Evolutionary conservation across 2,797 vertebrate species (phyloP), one percentile per base, ranked within the genome.

Genomic region (Denticeps clupeoides): DNA sequence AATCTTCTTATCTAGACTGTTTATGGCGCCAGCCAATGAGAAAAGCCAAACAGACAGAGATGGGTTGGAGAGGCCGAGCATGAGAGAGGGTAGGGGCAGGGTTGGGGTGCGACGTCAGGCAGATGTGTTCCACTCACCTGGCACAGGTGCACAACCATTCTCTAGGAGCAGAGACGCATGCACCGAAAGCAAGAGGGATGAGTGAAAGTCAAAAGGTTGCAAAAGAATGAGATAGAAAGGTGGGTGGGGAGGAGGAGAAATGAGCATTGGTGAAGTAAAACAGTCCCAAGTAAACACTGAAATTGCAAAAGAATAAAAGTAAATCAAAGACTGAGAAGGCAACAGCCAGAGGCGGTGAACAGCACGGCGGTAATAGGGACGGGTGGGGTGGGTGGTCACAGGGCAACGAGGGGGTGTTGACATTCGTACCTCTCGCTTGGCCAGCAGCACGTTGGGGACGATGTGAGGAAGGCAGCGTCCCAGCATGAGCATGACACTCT

Each of bases 381-480:
- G 24, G 24, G 31, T n/a, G n/a, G n/a, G n/a, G n/a, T n/a, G n/a
- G n/a, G n/a, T n/a, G n/a, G n/a, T n/a, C n/a, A n/a, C n/a, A n/a
- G n/a, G n/a, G n/a, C n/a, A n/a, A n/a, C n/a, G n/a, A n/a, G n/a
- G n/a, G n/a, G n/a, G n/a, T n/a, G n/a, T n/a, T n/a, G n/a, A n/a
- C n/a, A n/a, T n/a, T n/a, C 21, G 7, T 82, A 99, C 95, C 94
- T 99, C 95, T 82, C 95, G 81, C 65, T 99, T 99, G 57, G 95
- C 95, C 47, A 99, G 84, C 1, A 99, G 88, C 55, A 99, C 95
- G 2, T 99, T 99, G 7, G 95, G 95, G 52, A 98, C 95, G 31
- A 97, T 99, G 78, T 97, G 93, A 56, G 95, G 95, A 49, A 99
- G 81, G 75, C 95, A 99, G 60, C 95, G 93, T 22, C 95, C 93